These are phyloP conservation scores for Anhinga rufa DNA, from an alignment of 2,113 vertebrate genomes.

Conservation along the genomic window DNA sequence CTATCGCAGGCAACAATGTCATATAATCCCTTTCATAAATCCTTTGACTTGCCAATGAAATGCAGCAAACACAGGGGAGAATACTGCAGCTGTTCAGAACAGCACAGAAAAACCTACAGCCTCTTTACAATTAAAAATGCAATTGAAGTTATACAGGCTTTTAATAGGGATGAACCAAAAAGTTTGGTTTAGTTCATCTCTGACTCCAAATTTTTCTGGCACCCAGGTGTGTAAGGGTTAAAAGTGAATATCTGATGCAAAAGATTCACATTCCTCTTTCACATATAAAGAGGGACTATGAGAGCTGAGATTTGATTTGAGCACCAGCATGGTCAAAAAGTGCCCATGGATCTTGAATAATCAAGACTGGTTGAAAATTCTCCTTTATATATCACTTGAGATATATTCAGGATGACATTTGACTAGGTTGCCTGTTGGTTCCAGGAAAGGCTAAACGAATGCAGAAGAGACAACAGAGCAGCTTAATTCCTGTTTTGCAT, in stretches of 20 bases:
- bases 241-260: neutral
- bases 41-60: neutral
- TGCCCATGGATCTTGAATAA: neutral
- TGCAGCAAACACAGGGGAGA: neutral
- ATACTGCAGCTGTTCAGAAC: conserved; percentile 3
- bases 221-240: neutral
- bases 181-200: neutral
- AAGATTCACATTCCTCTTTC: neutral
- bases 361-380: neutral
- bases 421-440: neutral
- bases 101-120: neutral
- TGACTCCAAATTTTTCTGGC: neutral
- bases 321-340: neutral
- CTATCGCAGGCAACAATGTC: neutral
- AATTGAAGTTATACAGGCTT: neutral
- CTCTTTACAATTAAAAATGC: neutral
- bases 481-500: neutral
- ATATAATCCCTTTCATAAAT: conserved; percentile 29
- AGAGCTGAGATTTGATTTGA: neutral
- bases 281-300: neutral
- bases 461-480: neutral
- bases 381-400: neutral
- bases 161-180: neutral
- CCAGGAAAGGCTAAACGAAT: neutral
- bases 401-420: neutral